Percentiles rank a stretch among this genome's conserved stretches.
These are phyloP conservation scores for Hippocampus comes DNA, from an alignment of 2,113 vertebrate genomes.

Conservation along the genomic window DNA sequence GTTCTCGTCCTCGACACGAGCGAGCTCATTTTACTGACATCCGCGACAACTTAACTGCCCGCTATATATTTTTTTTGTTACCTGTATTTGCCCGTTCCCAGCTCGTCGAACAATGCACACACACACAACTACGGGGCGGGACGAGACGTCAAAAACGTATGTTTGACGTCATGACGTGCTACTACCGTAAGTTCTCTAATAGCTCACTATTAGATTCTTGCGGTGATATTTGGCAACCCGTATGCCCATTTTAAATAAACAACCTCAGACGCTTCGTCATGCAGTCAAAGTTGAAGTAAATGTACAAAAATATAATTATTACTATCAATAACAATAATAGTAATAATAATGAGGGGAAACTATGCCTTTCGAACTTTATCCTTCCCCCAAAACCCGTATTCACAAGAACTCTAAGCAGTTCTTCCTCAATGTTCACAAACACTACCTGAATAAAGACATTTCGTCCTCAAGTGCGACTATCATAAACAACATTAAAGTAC, in stretches of 20 bases:
- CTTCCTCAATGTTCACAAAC: too few species aligned
- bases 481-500: too few species aligned
- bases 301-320: too few species aligned
- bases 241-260: background rate
- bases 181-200: constrained; percentile 1
- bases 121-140: constrained; percentile 38
- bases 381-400: too few species aligned
- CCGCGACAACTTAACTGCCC: background rate
- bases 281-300: background rate
- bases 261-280: background rate
- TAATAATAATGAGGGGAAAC: too few species aligned
- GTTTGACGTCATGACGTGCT: constrained; percentile 19
- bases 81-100: constrained; percentile 41
- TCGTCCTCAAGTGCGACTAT: too few species aligned
- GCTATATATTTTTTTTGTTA: constrained; percentile 23
- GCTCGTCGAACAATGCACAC: constrained; percentile 51
- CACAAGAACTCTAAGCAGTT: too few species aligned
- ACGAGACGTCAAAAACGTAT: constrained; percentile 15
- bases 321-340: too few species aligned
- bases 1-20: background rate
- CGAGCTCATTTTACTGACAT: accelerated
- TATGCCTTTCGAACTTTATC: too few species aligned
- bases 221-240: background rate
- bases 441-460: too few species aligned
- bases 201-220: background rate